Evolutionary conservation across 2,797 vertebrate species (phyloP).

Genomic region (Cryptoprocta ferox): DNA sequence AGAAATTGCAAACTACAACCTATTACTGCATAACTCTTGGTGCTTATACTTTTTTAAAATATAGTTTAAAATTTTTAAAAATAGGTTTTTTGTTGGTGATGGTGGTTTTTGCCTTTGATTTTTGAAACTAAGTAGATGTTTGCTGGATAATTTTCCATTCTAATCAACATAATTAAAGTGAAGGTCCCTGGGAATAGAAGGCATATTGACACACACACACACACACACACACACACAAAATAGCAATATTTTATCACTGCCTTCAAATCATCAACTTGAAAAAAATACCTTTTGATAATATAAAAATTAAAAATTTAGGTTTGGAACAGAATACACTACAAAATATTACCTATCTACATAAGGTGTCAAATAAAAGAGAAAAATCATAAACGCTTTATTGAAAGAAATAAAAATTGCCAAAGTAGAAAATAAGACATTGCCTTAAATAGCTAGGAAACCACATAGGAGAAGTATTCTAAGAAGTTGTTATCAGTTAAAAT

Average conservation of each 20-base stretch:
- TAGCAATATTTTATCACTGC: background rate
- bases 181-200: background rate
- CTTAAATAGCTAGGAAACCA: background rate
- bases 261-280: background rate
- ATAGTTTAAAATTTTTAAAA: conserved; percentile 39
- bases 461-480: background rate
- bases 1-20: background rate
- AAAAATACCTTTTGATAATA: background rate
- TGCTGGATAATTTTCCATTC: conserved; percentile 52
- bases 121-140: conserved; percentile 35
- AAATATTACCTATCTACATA: background rate
- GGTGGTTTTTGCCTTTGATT: background rate
- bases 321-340: conserved; percentile 18
- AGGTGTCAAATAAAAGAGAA: background rate
- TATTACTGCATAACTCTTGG: background rate
- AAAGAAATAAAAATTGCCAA: conserved; percentile 28
- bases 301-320: conserved; percentile 19
- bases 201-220: background rate
- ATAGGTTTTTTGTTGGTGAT: background rate
- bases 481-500: background rate
- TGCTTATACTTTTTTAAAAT: background rate
- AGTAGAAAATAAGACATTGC: background rate
- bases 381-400: background rate
- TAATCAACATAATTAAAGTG: conserved; percentile 43
- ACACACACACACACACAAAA: background rate